These are phyloP conservation scores for Rhabdomys pumilio DNA, from an alignment of 2,797 vertebrate species.

Conservation along the genomic window DNA sequence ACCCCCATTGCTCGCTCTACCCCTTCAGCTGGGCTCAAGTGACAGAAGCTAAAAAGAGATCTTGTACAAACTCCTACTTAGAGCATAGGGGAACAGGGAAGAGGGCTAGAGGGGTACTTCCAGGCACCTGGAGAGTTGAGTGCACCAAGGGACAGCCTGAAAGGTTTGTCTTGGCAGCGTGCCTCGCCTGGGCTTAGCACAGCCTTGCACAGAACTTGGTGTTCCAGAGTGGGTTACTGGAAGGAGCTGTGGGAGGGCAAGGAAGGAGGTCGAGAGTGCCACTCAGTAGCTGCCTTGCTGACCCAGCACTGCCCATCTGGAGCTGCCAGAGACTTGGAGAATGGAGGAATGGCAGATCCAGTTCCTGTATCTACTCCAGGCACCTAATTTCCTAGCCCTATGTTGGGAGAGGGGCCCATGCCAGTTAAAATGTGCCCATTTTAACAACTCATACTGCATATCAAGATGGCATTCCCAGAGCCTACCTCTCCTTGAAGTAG, in stretches of 20 bases:
- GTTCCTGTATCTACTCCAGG: neutral
- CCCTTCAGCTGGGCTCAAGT: neutral
- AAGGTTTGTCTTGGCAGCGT: slow-evolving; percentile 79
- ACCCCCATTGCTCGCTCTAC: neutral
- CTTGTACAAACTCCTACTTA: neutral
- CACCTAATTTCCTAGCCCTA: neutral
- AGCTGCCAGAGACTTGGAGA: neutral
- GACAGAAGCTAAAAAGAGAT: neutral
- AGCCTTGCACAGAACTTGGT: slow-evolving; percentile 75
- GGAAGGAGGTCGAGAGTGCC: slow-evolving; percentile 11
- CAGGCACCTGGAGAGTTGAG: slow-evolving; percentile 57
- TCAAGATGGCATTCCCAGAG: neutral
- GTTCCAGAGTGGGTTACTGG: slow-evolving; percentile 73
- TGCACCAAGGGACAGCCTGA: neutral
- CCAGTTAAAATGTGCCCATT: neutral
- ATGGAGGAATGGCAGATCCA: neutral
- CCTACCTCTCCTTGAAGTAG: neutral
- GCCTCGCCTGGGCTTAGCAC: slow-evolving; percentile 75
- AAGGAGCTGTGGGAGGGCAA: slow-evolving; percentile 53
- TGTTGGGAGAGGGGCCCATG: neutral
- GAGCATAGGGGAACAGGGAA: neutral
- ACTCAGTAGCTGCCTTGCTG: neutral
- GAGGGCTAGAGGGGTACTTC: slow-evolving; percentile 21
- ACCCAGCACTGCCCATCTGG: neutral
- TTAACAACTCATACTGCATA: neutral